Evolutionary conservation across 2,888 invertebrate genomes (phyloP).

Genomic region (Caradrina clavipalpis): DNA sequence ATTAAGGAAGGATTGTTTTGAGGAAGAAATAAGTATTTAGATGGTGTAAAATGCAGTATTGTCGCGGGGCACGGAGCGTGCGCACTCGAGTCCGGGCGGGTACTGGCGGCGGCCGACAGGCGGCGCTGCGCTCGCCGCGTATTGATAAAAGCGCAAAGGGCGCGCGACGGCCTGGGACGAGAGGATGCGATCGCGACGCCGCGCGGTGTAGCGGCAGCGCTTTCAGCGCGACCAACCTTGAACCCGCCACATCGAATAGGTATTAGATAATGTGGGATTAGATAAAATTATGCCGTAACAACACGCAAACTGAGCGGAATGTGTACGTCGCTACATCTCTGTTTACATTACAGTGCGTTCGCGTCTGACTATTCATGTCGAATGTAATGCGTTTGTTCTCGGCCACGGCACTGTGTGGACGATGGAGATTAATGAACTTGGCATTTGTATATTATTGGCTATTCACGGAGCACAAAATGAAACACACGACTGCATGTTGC

Average conservation of each 20-base stretch:
- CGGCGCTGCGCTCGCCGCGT: conserved; percentile 80
- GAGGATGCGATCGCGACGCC: conserved; percentile 68
- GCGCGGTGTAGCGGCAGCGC: conserved; percentile 63
- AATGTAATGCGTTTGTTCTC: conserved; percentile 48
- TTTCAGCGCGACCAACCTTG: conserved; percentile 85
- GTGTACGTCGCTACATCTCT: conserved; percentile 50
- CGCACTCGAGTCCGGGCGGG: conserved; percentile 81
- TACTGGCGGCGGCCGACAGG: conserved; percentile 82
- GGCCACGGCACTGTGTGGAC: conserved; percentile 40
- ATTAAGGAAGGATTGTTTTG: conserved; percentile 81
- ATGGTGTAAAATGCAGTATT: conserved; percentile 81
- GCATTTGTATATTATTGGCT: conserved; percentile 61
- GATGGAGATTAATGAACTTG: conserved; percentile 62
- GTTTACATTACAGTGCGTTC: conserved; percentile 65
- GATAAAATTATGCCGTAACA: conserved; percentile 76
- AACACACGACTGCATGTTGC: conserved; percentile 32
- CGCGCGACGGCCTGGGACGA: conserved; percentile 71
- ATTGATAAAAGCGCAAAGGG: conserved; percentile 89
- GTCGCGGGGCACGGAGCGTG: conserved; percentile 84
- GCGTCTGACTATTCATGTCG: conserved; percentile 52
- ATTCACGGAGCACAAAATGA: conserved; percentile 56
- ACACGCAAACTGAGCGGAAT: conserved; percentile 60
- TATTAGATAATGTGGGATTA: conserved; percentile 81
- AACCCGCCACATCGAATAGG: conserved; percentile 82
- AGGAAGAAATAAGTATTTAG: conserved; percentile 75